A percentile compares a stretch with the other conserved stretches of the same genome.
phyloP scores from a whole-genome alignment of 2,888 invertebrate genomes.

The Pterobdella sp. region DNA sequence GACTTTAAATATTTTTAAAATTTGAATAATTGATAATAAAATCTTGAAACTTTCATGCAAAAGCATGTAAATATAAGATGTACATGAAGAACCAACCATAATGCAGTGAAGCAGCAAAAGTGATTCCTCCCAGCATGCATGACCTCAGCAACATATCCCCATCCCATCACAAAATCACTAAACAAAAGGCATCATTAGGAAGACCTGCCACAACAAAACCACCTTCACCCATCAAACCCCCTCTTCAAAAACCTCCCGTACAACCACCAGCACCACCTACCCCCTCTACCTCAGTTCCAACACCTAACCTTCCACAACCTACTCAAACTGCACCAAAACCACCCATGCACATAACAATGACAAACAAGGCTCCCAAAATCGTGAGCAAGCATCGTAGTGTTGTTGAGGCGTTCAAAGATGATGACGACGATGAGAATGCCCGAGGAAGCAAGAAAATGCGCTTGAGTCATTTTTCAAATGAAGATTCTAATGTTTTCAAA shows the following conservation, averaged over 20 bases:
- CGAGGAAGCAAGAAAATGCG: background rate
- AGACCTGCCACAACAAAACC: background rate
- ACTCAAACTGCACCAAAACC: constrained; percentile 5
- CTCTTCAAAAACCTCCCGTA: background rate
- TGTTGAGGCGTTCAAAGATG: constrained; percentile 25
- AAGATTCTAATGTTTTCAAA: background rate
- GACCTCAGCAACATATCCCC: constrained; percentile 1
- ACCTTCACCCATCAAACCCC: background rate
- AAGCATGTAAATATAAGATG: background rate
- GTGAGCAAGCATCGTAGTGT: constrained; percentile 20
- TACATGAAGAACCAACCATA: background rate
- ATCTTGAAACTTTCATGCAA: no score
- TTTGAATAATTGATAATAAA: background rate
- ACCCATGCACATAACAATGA: constrained; percentile 19
- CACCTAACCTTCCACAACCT: background rate
- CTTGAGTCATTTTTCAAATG: constrained; percentile 13
- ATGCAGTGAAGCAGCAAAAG: constrained; percentile 12
- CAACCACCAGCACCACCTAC: background rate
- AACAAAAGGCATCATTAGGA: background rate
- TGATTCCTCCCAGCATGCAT: constrained; percentile 22
- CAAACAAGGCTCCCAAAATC: background rate
- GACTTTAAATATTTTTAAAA: background rate
- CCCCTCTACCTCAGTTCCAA: constrained; percentile 7
- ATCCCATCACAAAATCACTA: background rate
- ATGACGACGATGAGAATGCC: constrained; percentile 23